phyloP scores from a whole-genome alignment of 2,888 invertebrate species.

The Corythucha ciliata region DNA sequence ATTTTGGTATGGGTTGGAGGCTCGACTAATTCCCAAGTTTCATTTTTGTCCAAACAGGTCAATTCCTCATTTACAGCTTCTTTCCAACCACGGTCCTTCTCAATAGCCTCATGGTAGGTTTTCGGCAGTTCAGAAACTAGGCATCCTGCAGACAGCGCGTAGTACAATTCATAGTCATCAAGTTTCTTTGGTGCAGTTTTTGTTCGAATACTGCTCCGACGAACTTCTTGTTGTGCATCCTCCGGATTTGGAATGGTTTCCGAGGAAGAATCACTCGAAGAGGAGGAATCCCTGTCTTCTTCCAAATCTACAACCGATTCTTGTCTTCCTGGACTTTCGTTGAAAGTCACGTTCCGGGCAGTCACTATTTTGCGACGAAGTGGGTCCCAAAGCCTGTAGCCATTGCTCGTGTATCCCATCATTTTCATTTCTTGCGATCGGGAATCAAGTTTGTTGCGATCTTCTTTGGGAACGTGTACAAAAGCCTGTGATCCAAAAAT shows the following conservation, averaged over 20 bases:
- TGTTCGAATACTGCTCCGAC: too few relatives aligned
- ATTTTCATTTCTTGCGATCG: conserved; percentile 6
- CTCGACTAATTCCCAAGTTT: conserved; percentile 19
- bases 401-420: conserved; percentile 15
- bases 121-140: too few relatives aligned
- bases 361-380: conserved; percentile 6
- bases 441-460: conserved; percentile 10
- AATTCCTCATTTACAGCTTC: conserved; percentile 15
- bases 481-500: conserved; percentile 35
- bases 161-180: too few relatives aligned
- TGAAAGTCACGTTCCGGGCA: conserved; percentile 12
- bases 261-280: too few relatives aligned
- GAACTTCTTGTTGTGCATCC: too few relatives aligned
- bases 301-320: too few relatives aligned
- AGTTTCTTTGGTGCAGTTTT: too few relatives aligned
- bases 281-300: too few relatives aligned
- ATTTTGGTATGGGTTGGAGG: conserved; percentile 3
- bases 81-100: conserved; percentile 11
- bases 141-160: too few relatives aligned
- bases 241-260: too few relatives aligned
- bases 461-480: conserved; percentile 8
- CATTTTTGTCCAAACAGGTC: conserved; percentile 11
- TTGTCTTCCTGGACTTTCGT: too few relatives aligned
- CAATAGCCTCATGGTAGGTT: conserved; percentile 15
- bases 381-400: conserved; percentile 15